Percentiles rank a stretch among this genome's conserved stretches.
phyloP scores from a whole-genome alignment of 2,797 vertebrate species.

The Myripristis murdjan region DNA sequence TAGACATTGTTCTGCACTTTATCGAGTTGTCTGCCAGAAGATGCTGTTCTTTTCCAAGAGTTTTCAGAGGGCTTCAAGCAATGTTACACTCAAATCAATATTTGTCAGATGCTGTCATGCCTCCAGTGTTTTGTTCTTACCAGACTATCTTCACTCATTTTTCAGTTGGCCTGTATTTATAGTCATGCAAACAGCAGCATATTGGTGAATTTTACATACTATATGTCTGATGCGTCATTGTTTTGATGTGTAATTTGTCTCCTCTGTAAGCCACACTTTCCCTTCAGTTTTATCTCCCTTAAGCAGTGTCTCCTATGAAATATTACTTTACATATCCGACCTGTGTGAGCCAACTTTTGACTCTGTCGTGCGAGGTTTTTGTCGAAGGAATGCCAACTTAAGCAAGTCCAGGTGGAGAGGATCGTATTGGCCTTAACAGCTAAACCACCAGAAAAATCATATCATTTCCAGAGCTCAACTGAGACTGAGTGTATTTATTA shows the following conservation, averaged over 20 bases:
- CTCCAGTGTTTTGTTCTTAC: not conserved
- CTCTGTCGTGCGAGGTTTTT: constrained; percentile 35
- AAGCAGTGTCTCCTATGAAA: constrained; percentile 23
- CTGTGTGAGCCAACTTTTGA: constrained; percentile 29
- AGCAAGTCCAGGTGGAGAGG: constrained; percentile 23
- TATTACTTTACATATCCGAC: not conserved
- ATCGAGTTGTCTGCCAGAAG: constrained; percentile 26
- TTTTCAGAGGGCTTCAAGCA: constrained; percentile 3
- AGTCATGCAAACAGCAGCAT: not conserved
- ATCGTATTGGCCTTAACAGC: constrained; percentile 52
- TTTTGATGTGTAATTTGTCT: constrained; percentile 18
- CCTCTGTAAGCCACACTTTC: constrained; percentile 11
- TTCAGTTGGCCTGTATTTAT: not conserved
- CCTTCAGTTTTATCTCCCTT: constrained; percentile 11
- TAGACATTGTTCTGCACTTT: constrained; percentile 9
- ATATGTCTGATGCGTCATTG: constrained; percentile 2
- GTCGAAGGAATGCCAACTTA: constrained; percentile 2
- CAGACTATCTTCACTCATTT: constrained; percentile 1
- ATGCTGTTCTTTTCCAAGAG: constrained; percentile 4
- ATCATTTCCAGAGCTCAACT: constrained; percentile 45
- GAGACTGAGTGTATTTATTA: constrained; percentile 80
- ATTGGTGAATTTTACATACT: not conserved
- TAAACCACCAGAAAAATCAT: constrained; percentile 37
- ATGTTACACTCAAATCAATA: not conserved
- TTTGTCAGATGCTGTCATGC: not conserved